These are phyloP conservation scores for Ochlodes sylvanus DNA, from an alignment of 2,888 invertebrate genomes.

Conservation along the genomic window DNA sequence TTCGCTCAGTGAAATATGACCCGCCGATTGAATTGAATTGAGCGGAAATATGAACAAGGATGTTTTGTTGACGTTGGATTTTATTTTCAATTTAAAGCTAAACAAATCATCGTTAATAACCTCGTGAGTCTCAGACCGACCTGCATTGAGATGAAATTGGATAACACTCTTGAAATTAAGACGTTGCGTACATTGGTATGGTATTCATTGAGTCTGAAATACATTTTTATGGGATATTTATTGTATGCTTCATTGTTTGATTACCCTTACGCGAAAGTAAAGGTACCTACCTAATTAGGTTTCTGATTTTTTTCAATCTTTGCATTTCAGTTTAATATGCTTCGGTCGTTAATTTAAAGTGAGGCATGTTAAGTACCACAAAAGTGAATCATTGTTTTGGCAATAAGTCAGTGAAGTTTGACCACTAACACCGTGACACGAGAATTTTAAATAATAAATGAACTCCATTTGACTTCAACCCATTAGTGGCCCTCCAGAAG, in stretches of 20 bases:
- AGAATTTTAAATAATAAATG: no score
- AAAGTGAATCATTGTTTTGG: no score
- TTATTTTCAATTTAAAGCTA: constrained; percentile 33
- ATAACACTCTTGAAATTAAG: constrained; percentile 38
- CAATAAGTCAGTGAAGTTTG: no score
- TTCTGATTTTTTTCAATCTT: not conserved
- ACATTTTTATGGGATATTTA: constrained; percentile 13
- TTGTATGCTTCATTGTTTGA: constrained; percentile 6
- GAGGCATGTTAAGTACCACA: no score
- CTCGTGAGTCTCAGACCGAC: constrained; percentile 8
- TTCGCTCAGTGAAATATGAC: constrained; percentile 43
- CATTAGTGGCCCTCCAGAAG: no score
- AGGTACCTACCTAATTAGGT: not conserved
- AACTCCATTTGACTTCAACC: no score
- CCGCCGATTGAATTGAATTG: constrained; percentile 42
- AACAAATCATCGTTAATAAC: constrained; percentile 35
- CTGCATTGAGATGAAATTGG: constrained; percentile 34
- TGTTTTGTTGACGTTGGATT: constrained; percentile 33
- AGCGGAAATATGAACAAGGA: constrained; percentile 37
- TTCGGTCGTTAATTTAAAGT: no score
- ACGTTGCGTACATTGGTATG: constrained; percentile 22
- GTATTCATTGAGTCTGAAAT: constrained; percentile 20
- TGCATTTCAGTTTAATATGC: not conserved
- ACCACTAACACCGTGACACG: no score
- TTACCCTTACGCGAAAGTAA: not conserved